Evolutionary conservation across 1,140 invertebrate species (phyloP).

Genomic region (Drosophila sp.): DNA sequence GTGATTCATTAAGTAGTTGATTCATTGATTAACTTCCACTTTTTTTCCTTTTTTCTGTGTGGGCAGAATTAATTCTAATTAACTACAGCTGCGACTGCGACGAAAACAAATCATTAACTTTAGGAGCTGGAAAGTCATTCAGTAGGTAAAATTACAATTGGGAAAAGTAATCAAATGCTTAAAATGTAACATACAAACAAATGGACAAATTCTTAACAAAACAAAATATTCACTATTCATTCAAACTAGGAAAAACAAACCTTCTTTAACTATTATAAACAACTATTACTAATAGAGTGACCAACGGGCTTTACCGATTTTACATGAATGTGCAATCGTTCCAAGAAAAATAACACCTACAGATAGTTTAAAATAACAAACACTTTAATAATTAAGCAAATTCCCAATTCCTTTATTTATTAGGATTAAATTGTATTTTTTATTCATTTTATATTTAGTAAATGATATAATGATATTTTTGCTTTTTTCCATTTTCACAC

Average conservation of each 20-base stretch:
- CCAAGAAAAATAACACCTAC: not conserved
- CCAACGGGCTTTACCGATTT: not conserved
- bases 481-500: constrained; percentile 8
- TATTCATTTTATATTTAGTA: not conserved
- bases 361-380: not conserved
- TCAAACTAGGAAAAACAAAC: not conserved
- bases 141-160: constrained; percentile 3
- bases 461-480: no score
- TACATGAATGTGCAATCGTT: not conserved
- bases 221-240: not conserved
- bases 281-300: not conserved
- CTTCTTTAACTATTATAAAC: not conserved
- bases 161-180: not conserved
- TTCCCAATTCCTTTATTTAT: not conserved
- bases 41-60: not conserved
- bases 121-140: not conserved
- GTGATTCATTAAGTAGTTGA: constrained; percentile 38
- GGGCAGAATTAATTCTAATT: constrained; percentile 4
- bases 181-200: not conserved
- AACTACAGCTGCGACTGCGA: not conserved
- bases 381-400: no score
- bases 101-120: constrained; percentile 1
- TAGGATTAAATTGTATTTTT: not conserved
- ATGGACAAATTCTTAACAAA: not conserved
- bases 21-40: constrained; percentile 27